Evolutionary conservation across 2,888 invertebrate genomes (phyloP).

Genomic region (Neoascia interrupta): DNA sequence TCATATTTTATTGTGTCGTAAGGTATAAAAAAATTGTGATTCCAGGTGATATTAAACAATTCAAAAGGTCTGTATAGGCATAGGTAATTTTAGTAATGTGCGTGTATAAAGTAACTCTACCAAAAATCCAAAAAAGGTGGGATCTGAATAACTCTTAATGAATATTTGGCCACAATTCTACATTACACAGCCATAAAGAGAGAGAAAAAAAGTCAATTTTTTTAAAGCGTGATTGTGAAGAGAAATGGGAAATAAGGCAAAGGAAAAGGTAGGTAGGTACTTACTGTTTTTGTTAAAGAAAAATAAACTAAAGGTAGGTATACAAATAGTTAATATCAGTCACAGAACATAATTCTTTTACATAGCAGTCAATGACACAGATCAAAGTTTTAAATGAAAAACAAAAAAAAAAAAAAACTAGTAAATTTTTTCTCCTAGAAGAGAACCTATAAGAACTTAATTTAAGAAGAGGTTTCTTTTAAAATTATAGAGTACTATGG

Average conservation of each 20-base stretch:
- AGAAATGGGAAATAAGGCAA: slow-evolving; percentile 13
- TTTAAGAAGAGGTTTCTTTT: slow-evolving; percentile 52
- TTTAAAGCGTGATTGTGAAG: slow-evolving; percentile 28
- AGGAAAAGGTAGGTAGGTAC: too few species aligned
- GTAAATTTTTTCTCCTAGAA: slow-evolving; percentile 44
- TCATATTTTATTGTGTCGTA: slow-evolving; percentile 60
- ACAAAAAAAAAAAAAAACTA: slow-evolving; percentile 60
- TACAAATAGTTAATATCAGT: slow-evolving; percentile 53
- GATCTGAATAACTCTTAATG: slow-evolving; percentile 21
- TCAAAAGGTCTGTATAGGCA: slow-evolving; percentile 24
- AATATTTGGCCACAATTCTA: slow-evolving; percentile 37
- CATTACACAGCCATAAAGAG: slow-evolving; percentile 13
- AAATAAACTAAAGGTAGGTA: slow-evolving; percentile 12
- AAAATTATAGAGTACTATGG: slow-evolving; percentile 50
- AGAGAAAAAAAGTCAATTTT: slow-evolving; percentile 6
- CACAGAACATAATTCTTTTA: slow-evolving; percentile 62
- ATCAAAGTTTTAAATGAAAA: slow-evolving; percentile 32
- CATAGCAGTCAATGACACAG: slow-evolving; percentile 66
- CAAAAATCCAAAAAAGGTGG: slow-evolving; percentile 30
- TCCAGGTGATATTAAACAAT: slow-evolving; percentile 49
- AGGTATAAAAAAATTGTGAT: slow-evolving; percentile 56
- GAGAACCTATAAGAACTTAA: slow-evolving; percentile 61
- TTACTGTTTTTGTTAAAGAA: slow-evolving; percentile 18
- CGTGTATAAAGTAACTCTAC: slow-evolving; percentile 18
- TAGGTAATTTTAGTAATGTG: slow-evolving; percentile 35